Evolutionary conservation across 2,888 invertebrate species (phyloP).

Genomic region (Loripinus fragilis): DNA sequence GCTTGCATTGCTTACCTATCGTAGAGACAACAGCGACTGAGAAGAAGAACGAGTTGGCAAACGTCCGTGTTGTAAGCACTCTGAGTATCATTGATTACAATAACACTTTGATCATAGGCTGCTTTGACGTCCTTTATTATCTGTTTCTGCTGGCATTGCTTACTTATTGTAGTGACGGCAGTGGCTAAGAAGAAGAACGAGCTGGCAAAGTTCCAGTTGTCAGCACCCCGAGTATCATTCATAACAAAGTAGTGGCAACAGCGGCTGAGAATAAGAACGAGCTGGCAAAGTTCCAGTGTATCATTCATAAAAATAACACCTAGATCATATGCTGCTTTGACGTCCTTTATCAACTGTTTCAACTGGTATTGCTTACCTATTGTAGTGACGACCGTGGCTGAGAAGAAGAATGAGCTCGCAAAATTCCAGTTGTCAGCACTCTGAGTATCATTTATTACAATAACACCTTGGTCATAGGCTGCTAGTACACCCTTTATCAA

Average conservation of each 20-base stretch:
- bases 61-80: slow-evolving; percentile 58
- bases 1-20: slow-evolving; percentile 58
- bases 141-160: too few species aligned
- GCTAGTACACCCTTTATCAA: slow-evolving; percentile 47
- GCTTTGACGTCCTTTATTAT: slow-evolving; percentile 38
- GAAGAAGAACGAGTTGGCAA: slow-evolving; percentile 60
- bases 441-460: slow-evolving; percentile 24
- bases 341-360: slow-evolving; percentile 35
- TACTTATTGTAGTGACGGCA: slow-evolving; percentile 64
- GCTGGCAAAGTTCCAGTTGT: slow-evolving; percentile 66
- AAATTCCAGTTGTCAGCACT: slow-evolving; percentile 54
- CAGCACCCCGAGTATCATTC: slow-evolving; percentile 28
- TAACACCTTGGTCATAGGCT: slow-evolving; percentile 47
- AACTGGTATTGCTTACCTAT: slow-evolving; percentile 58
- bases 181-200: slow-evolving; percentile 65
- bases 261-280: slow-evolving; percentile 69
- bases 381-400: slow-evolving; percentile 61
- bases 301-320: slow-evolving; percentile 51
- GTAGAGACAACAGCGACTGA: slow-evolving; percentile 62
- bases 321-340: slow-evolving; percentile 60
- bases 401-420: slow-evolving; percentile 56
- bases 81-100: slow-evolving; percentile 27
- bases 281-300: slow-evolving; percentile 65
- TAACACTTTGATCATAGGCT: too few species aligned
- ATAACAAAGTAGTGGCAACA: slow-evolving; percentile 69